A percentile compares a stretch with the other conserved stretches of the same genome.
These are phyloP conservation scores for Cyanoramphus novaezelandiae DNA, from an alignment of 2,113 vertebrate genomes.

Conservation along the genomic window DNA sequence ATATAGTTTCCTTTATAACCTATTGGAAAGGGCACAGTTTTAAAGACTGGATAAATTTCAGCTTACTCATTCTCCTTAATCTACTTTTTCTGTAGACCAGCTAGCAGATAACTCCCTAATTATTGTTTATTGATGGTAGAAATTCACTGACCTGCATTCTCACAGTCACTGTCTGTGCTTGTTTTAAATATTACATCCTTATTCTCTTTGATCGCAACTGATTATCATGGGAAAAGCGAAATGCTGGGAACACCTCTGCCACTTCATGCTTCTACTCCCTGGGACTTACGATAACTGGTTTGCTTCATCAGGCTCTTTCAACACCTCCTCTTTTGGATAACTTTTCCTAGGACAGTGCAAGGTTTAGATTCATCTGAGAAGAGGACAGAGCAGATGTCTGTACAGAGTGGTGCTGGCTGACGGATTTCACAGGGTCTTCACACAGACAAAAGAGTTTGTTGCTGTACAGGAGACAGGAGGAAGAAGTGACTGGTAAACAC, in stretches of 20 bases:
- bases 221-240: constrained; percentile 47
- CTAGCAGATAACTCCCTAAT: constrained; percentile 51
- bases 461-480: not conserved
- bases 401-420: fast-evolving
- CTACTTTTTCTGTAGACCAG: constrained; percentile 3
- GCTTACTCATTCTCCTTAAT: constrained; percentile 5
- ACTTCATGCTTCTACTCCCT: not conserved
- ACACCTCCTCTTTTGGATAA: not conserved
- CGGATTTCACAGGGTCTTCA: not conserved
- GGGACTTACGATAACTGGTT: not conserved
- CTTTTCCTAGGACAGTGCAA: not conserved
- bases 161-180: not conserved
- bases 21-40: not conserved
- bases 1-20: not conserved
- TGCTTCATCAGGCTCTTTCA: constrained; percentile 1
- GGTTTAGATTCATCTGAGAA: not conserved
- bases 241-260: not conserved
- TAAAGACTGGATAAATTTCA: not conserved
- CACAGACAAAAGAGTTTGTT: not conserved
- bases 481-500: not conserved
- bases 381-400: not conserved
- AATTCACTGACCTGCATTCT: constrained; percentile 38
- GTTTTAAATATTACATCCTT: constrained; percentile 43
- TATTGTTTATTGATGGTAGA: constrained; percentile 48
- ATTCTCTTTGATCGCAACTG: not conserved